These are phyloP conservation scores for Phataginus tetradactyla DNA, from an alignment of 2,797 vertebrate species.

Conservation along the genomic window DNA sequence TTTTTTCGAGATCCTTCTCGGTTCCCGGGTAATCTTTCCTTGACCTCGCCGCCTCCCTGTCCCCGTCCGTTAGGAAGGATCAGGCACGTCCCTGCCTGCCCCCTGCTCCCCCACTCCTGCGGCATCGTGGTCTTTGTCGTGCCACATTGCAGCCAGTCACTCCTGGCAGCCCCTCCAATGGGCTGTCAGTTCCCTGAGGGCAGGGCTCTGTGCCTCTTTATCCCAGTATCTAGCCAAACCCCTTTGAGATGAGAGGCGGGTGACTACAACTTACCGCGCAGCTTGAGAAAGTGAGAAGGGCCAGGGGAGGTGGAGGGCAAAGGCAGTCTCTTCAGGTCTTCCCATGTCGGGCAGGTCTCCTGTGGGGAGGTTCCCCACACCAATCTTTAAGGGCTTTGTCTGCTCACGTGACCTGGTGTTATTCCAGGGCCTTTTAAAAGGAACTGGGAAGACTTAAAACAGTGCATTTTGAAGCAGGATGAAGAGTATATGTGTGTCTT, in stretches of 20 bases:
- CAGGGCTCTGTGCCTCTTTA: neutral
- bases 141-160: accelerated
- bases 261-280: neutral
- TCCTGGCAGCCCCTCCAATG: neutral
- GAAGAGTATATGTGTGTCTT: neutral
- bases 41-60: neutral
- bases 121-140: neutral
- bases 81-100: neutral
- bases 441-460: neutral
- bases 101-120: neutral
- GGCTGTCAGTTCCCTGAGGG: neutral
- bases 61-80: neutral
- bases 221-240: neutral
- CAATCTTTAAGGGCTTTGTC: neutral
- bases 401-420: accelerated
- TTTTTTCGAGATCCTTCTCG: neutral
- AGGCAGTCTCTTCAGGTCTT: neutral
- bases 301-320: neutral
- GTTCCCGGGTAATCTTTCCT: neutral
- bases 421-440: neutral
- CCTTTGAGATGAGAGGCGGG: neutral
- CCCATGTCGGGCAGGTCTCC: accelerated
- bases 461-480: neutral
- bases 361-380: too few species aligned
- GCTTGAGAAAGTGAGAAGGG: neutral